phyloP scores from a whole-genome alignment of 2,888 invertebrate genomes.

The Netelia fuscicornis region DNA sequence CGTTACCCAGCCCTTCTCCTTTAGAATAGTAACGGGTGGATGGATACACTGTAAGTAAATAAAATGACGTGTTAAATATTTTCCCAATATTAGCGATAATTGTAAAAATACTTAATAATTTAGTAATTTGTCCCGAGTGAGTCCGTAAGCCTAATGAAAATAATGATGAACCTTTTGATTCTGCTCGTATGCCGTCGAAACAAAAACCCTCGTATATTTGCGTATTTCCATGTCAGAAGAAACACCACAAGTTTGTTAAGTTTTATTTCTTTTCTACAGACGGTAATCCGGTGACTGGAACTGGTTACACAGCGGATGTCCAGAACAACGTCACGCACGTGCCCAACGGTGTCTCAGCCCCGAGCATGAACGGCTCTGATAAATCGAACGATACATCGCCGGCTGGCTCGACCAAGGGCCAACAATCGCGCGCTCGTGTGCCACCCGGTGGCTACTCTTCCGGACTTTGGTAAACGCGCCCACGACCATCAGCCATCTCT shows the following conservation, averaged over 20 bases:
- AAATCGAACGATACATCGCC: conserved; percentile 81
- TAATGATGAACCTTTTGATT: background rate
- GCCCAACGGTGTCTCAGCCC: conserved; percentile 85
- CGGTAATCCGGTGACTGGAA: conserved; percentile 87
- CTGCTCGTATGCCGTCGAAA: too few species aligned
- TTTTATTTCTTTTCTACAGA: conserved; percentile 79
- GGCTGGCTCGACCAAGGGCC: conserved; percentile 82
- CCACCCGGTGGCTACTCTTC: conserved; percentile 90
- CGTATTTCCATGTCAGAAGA: background rate
- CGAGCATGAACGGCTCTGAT: conserved; percentile 79
- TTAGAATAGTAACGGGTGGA: conserved; percentile 59
- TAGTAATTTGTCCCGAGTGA: background rate
- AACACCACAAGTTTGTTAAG: conserved; percentile 5
- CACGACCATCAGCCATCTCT: conserved; percentile 40
- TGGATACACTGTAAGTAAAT: conserved; percentile 50
- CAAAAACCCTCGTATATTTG: too few species aligned
- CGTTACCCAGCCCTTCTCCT: conserved; percentile 27
- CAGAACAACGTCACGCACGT: conserved; percentile 75
- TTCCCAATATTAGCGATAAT: background rate
- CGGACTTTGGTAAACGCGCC: conserved; percentile 88
- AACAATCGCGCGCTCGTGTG: conserved; percentile 87
- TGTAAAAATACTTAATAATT: background rate
- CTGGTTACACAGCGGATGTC: conserved; percentile 84
- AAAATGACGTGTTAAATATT: background rate
- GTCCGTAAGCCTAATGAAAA: background rate